These are phyloP conservation scores for Neogale vison DNA, from an alignment of 2,113 vertebrate species.

Conservation along the genomic window DNA sequence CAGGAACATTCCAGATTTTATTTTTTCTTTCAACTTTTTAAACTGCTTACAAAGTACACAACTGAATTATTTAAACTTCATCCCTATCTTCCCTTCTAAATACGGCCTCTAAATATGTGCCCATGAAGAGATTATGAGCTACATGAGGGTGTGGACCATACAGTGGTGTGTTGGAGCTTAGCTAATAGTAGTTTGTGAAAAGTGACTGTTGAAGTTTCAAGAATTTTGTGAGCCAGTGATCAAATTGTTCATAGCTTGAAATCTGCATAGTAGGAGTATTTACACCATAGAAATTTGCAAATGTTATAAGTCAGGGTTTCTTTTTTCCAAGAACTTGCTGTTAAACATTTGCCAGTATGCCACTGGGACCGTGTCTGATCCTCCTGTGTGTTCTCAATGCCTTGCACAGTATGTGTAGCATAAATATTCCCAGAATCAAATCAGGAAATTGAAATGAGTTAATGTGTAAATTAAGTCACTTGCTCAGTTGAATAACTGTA, in stretches of 20 bases:
- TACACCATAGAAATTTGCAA: background rate
- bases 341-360: background rate
- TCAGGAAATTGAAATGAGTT: background rate
- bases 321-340: background rate
- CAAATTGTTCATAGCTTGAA: background rate
- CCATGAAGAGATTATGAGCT: slow-evolving; percentile 22
- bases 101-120: background rate
- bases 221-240: slow-evolving; percentile 11
- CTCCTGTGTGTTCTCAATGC: background rate
- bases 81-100: background rate
- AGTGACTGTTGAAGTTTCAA: background rate
- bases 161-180: background rate
- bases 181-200: background rate
- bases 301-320: background rate
- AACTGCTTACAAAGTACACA: slow-evolving; percentile 10
- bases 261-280: background rate
- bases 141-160: background rate
- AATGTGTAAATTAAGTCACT: slow-evolving; percentile 16
- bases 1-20: slow-evolving; percentile 8
- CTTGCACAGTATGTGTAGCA: background rate
- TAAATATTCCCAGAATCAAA: slow-evolving; percentile 18
- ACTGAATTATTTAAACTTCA: slow-evolving; percentile 19
- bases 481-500: slow-evolving; percentile 26
- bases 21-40: slow-evolving; percentile 40
- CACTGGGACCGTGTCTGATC: background rate